Evolutionary conservation across 1,140 invertebrate species (phyloP).

Genomic region (Metopolophium dirhodum): DNA sequence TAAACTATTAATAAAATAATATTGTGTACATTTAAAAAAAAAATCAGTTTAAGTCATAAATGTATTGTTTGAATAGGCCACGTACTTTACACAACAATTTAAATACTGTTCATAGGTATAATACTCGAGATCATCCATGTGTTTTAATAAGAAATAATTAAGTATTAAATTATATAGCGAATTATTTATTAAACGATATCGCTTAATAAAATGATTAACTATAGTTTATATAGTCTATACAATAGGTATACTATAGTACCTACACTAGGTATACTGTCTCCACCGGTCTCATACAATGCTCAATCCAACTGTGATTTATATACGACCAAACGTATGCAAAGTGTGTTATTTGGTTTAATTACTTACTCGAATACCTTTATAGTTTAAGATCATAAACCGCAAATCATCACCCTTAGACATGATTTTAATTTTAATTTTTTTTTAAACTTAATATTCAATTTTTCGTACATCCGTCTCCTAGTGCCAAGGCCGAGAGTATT

Average conservation of each 20-base stretch:
- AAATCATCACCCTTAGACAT: constrained; percentile 35
- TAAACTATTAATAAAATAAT: background rate
- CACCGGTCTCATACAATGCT: constrained; percentile 10
- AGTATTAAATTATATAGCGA: background rate
- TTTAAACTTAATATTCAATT: constrained; percentile 48
- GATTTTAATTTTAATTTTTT: constrained; percentile 27
- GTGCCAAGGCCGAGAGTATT: constrained; percentile 71
- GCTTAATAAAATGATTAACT: background rate
- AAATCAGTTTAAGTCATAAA: background rate
- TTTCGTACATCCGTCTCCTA: constrained; percentile 63
- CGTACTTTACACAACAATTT: background rate
- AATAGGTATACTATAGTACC: background rate
- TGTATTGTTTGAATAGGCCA: background rate
- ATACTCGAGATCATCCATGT: background rate
- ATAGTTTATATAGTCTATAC: background rate
- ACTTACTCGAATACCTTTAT: constrained; percentile 35
- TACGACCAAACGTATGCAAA: constrained; percentile 48
- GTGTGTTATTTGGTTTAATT: constrained; percentile 14
- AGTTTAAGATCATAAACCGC: constrained; percentile 28
- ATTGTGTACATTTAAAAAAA: background rate
- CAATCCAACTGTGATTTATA: constrained; percentile 47
- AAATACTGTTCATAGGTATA: background rate
- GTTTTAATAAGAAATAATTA: constrained; percentile 3
- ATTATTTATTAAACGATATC: background rate
- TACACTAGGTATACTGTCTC: constrained; percentile 28